Evolutionary conservation across 2,797 vertebrate genomes (phyloP).

Genomic region (Bradypus variegatus): DNA sequence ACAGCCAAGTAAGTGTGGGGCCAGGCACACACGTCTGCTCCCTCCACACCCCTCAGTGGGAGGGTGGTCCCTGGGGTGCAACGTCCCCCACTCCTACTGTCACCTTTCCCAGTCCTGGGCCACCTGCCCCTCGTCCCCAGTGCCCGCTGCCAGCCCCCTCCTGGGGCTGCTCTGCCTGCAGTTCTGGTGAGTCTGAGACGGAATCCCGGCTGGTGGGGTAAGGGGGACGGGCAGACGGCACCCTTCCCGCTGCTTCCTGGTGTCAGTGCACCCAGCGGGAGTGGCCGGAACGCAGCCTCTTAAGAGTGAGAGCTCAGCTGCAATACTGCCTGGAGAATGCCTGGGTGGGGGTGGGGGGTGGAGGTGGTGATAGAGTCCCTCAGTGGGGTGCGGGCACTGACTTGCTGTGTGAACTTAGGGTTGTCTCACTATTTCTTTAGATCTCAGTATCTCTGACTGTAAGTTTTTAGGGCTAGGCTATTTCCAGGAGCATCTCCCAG

Average conservation of each 20-base stretch:
- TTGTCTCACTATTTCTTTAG: not conserved
- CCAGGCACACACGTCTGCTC: not conserved
- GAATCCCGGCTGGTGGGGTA: not conserved
- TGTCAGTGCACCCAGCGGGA: no score
- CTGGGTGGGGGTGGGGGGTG: no score
- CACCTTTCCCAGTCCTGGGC: no score
- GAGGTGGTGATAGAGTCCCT: no score
- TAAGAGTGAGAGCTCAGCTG: not conserved
- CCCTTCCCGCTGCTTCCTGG: no score
- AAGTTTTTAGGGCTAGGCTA: not conserved
- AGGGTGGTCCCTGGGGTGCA: not conserved
- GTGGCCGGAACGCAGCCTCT: not conserved
- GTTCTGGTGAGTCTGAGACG: not conserved
- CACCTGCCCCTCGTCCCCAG: rapidly evolving
- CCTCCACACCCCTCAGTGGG: not conserved
- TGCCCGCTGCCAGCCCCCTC: not conserved
- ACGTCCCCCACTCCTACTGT: no score
- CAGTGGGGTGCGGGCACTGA: not conserved
- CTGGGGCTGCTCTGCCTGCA: not conserved
- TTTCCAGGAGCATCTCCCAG: not conserved
- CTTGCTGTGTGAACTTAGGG: not conserved
- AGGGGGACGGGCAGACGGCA: no score
- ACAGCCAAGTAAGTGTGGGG: not conserved
- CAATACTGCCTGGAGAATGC: no score
- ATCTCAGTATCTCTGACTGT: not conserved